Percentiles rank a stretch among this genome's conserved stretches.
Evolutionary conservation across 2,113 vertebrate species (phyloP).

Genomic region (Siphamia tubifer): DNA sequence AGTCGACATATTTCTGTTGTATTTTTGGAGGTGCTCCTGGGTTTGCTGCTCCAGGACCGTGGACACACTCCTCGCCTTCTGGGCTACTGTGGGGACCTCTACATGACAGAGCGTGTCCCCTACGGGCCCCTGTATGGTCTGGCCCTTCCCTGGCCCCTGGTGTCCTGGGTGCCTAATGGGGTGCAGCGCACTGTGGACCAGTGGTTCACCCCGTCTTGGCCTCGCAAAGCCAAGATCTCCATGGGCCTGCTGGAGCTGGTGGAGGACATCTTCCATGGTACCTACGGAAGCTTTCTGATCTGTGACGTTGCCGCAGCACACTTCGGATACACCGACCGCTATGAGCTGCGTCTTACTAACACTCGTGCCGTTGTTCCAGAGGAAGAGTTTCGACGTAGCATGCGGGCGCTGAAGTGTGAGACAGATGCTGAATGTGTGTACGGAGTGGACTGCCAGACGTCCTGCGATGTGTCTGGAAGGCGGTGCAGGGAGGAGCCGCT

Average conservation of each 20-base stretch:
- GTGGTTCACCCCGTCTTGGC: slow-evolving; percentile 96
- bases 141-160: slow-evolving; percentile 91
- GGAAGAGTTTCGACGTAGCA: slow-evolving; percentile 85
- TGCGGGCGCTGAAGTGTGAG: slow-evolving; percentile 89
- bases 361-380: slow-evolving; percentile 89
- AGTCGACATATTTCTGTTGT: too few species aligned
- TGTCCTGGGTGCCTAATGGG: slow-evolving; percentile 89
- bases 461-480: slow-evolving; percentile 86
- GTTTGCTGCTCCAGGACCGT: slow-evolving; percentile 92
- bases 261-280: slow-evolving; percentile 97
- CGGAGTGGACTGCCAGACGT: slow-evolving; percentile 88
- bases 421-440: slow-evolving; percentile 90
- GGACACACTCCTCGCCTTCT: slow-evolving; percentile 95
- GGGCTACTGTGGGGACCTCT: slow-evolving; percentile 96
- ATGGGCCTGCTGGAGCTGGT: slow-evolving; percentile 98
- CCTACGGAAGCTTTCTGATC: slow-evolving; percentile 97
- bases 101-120: slow-evolving; percentile 91
- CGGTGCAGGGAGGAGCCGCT: slow-evolving; percentile 89
- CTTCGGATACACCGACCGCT: slow-evolving; percentile 93
- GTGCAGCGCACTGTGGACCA: slow-evolving; percentile 92
- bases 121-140: slow-evolving; percentile 94
- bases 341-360: slow-evolving; percentile 93
- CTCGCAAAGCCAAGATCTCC: slow-evolving; percentile 96
- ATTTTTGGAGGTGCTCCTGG: slow-evolving; percentile 82
- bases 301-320: slow-evolving; percentile 90